Evolutionary conservation across 1,140 invertebrate genomes (phyloP), one percentile per base, ranked within the genome.

Genomic region (Pentalonia nigronervosa): DNA sequence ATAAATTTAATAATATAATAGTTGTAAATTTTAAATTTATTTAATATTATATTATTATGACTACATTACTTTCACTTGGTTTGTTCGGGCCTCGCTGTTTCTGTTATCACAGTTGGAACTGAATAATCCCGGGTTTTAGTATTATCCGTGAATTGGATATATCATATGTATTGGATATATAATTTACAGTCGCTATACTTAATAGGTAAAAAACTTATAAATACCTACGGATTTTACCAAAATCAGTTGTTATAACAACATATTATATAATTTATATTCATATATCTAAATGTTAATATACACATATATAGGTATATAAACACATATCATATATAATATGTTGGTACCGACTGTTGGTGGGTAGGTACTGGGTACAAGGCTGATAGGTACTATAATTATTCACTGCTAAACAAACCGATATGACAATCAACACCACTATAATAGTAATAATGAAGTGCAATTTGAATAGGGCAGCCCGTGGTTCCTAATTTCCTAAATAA

Each of bases 401-500:
- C 53, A 41, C 88, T 25, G 36, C 45, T 36, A 60, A 67, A 90
- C 89, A 60, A 60, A 23, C 53, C 53, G 89, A 90, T 41, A 41
- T 45, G 56, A 47, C 53, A 60, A 90, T 60, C 88, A 90, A 90
- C 53, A 45, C 36, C 36, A 67, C 67, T 45, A 90, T 90, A 67
- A 48, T 67, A 45, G 53, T 45, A 90, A 11, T 48, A 88, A 50
- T 34, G 48, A 53, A 89, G 50, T 36, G 9, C 34, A 41, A 47
- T 56, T 36, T 90, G 56, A 90, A 90, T 90, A 45, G 87, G 89
- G 36, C 53, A 89, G 56, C 89, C 89, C 89, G 89, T 9, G 89
- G 89, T 90, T 90, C 89, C 23, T 90, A 67, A 60, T 90, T 90
- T 90, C 36, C 89, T 67, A 90, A 90, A 90, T 67, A 90, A 90